These are phyloP conservation scores for Anoplolepis gracilipes DNA, from an alignment of 1,140 invertebrate genomes.

Conservation along the genomic window DNA sequence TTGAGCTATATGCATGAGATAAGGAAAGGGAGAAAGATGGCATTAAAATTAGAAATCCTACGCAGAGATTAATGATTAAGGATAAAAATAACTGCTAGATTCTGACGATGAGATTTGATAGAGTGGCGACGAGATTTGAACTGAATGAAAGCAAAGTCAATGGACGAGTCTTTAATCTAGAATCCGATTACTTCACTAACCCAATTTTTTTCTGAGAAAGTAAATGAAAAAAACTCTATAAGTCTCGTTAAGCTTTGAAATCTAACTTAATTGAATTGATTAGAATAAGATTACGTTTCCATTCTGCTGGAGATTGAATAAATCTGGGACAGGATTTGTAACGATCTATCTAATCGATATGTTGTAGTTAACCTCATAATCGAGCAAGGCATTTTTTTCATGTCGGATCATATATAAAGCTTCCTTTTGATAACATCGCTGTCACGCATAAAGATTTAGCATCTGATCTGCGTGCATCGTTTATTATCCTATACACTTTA, in stretches of 20 bases:
- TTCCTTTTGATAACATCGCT: conserved; percentile 4
- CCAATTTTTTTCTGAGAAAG: conserved; percentile 44
- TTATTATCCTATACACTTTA: conserved; percentile 44
- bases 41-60: conserved; percentile 22
- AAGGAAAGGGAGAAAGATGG: neutral
- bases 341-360: neutral
- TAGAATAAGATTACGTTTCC: conserved; percentile 20
- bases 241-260: conserved; percentile 46
- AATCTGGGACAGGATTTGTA: neutral
- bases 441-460: conserved; percentile 38
- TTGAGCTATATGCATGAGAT: neutral
- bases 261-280: conserved; percentile 43
- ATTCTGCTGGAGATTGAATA: conserved; percentile 17
- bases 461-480: conserved; percentile 18
- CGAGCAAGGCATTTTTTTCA: conserved; percentile 13
- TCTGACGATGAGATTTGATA: conserved; percentile 26
- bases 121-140: too few species aligned
- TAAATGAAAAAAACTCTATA: conserved; percentile 45
- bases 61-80: neutral
- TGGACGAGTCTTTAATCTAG: conserved; percentile 42
- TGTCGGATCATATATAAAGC: conserved; percentile 7
- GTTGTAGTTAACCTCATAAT: conserved; percentile 10
- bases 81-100: conserved; percentile 28
- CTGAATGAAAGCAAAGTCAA: conserved; percentile 24
- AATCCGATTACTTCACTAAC: conserved; percentile 57